Base-by-base conservation (phyloP, 2,888 invertebrate genomes). In the Campaea margaritaria region DNA sequence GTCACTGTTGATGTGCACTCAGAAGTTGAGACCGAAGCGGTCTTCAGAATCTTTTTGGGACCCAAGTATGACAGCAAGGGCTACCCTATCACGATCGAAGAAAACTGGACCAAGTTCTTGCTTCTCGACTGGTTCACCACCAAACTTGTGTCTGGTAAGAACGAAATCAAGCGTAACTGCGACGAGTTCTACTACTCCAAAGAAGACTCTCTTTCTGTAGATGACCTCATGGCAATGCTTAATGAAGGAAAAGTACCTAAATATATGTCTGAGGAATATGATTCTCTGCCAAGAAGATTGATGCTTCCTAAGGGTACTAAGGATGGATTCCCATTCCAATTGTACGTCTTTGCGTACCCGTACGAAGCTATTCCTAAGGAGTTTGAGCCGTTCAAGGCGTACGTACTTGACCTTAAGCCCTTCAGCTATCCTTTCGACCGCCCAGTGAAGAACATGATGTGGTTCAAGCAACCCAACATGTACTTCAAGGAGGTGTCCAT, bases 291-390 rank as follows among this genome's bases (percentile, higher is more conserved):
- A 3, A 93, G 94, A 62, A 94, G 96, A 67, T 87, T 96, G 50
- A 86, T 96, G 76, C 83, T 97, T 59, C 96, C 97, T 38, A 95
- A 93, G 78, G 97, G 97, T 77, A 94, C 93, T 69, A 86, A 85
- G 39, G 93, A 94, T 65, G 96, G 97, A 52, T 93, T 93, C 85
- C 93, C 94, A 51, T 94, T 94, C 90, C 94, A 94, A 70, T 74
- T 96, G 62, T 95, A 94, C 83, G 93, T 95, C 52, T 92, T 95
- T 49, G 93, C 94, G 16, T 93, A 93, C 69, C 94, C 94, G 45
- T 93, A 88, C 72, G 83, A 86, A 41, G 84, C 89, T 46, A 81
- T 85, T 9, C 79, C 87, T 34, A 89, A 91, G 47, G 79, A 81
- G 15, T 72, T 76, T 43, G 81, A 83, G 0, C 62, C 69, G 0